Evolutionary conservation across 2,888 invertebrate species (phyloP).

Genomic region (Ornithoptera priamus): DNA sequence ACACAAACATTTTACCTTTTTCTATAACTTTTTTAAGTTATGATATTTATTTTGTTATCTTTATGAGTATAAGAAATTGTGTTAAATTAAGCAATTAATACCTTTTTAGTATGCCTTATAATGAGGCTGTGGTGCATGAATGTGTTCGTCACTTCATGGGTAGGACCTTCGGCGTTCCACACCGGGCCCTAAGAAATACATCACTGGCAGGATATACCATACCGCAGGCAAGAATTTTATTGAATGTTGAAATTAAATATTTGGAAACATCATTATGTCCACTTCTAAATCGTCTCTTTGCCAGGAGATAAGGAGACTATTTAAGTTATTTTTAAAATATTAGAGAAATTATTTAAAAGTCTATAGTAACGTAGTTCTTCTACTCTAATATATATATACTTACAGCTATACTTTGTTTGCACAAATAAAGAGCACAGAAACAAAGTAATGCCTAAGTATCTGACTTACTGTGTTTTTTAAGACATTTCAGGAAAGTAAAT

Average conservation of each 20-base stretch:
- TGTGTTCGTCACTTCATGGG: conserved; percentile 90
- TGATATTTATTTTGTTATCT: not conserved
- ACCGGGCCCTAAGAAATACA: conserved; percentile 87
- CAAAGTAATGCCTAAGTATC: too few species aligned
- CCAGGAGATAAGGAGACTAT: too few species aligned
- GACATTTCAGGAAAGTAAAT: too few species aligned
- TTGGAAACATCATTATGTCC: not conserved
- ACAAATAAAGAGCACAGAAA: too few species aligned
- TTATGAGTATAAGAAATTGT: not conserved
- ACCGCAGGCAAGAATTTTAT: conserved; percentile 82
- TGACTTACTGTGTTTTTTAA: too few species aligned
- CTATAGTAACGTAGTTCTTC: too few species aligned
- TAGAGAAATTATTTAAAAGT: too few species aligned
- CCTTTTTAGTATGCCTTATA: conserved; percentile 86
- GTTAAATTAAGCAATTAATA: too few species aligned
- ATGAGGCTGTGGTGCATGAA: conserved; percentile 88
- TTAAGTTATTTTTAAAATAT: too few species aligned
- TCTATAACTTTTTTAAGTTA: not conserved
- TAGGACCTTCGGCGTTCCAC: conserved; percentile 88
- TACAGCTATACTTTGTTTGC: too few species aligned
- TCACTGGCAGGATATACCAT: conserved; percentile 85
- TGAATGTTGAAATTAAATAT: not conserved
- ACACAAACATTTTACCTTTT: too few species aligned
- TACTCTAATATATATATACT: too few species aligned
- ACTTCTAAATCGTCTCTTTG: not conserved